These are phyloP conservation scores for Caretta caretta DNA, from an alignment of 2,113 vertebrate genomes.

Conservation along the genomic window DNA sequence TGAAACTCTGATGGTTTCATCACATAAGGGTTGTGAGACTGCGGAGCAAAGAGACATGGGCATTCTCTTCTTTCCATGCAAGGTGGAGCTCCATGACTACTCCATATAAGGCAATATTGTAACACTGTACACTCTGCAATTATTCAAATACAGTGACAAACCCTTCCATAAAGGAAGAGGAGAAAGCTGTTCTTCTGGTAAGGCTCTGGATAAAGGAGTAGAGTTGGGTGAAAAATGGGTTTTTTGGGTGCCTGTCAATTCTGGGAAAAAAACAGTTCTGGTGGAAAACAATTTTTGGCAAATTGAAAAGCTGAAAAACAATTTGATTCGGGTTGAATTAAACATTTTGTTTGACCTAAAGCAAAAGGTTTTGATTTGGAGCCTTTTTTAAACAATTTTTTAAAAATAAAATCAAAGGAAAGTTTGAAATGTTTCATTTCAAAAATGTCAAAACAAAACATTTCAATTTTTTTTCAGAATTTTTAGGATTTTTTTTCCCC, in stretches of 20 bases:
- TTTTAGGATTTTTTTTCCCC: not conserved
- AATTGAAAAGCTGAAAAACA: not conserved
- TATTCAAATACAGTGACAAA: not conserved
- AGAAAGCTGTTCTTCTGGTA: not conserved
- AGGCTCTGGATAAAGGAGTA: not conserved
- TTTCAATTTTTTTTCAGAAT: not conserved
- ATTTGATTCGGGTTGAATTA: not conserved
- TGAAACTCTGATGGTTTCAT: accelerated
- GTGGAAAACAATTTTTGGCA: not conserved
- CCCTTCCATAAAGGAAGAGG: not conserved
- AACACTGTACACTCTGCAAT: not conserved
- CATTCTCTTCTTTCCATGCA: not conserved
- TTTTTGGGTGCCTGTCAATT: not conserved
- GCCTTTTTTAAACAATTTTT: not conserved
- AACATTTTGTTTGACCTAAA: not conserved
- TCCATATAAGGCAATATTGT: not conserved
- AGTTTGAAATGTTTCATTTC: not conserved
- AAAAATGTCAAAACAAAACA: not conserved
- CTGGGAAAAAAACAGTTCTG: not conserved
- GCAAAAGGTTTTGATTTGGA: not conserved
- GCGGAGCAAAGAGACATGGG: not conserved
- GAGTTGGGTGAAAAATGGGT: not conserved
- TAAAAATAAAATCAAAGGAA: not conserved
- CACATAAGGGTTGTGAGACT: not conserved
- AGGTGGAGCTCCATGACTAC: not conserved